Percentiles rank a stretch among this genome's conserved stretches.
Conservation (phyloP, 2,113 vertebrate genomes). For the Thunnus maccoyii region DNA sequence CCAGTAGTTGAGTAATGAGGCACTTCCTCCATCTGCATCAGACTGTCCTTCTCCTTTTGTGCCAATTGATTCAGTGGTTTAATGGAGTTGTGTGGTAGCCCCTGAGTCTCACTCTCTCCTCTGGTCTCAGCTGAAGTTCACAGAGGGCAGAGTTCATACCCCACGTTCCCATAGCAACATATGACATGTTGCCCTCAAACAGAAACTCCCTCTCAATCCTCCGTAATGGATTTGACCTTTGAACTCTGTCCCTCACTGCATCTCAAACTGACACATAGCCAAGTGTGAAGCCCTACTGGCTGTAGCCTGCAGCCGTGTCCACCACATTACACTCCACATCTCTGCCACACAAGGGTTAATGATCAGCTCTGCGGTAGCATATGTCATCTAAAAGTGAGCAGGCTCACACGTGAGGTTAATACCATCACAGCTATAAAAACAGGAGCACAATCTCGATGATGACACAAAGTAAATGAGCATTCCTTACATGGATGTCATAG, state of each 20-base stretch:
- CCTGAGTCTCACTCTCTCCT: conserved; percentile 58
- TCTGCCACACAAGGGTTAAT: conserved; percentile 47
- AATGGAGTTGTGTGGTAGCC: conserved; percentile 61
- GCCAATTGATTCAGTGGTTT: conserved; percentile 65
- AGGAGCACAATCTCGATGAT: background rate
- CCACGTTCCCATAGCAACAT: conserved; percentile 83
- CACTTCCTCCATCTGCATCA: conserved; percentile 30
- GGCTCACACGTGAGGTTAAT: conserved; percentile 20
- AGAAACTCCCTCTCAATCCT: conserved; percentile 79
- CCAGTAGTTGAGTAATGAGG: conserved; percentile 45
- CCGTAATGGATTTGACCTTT: conserved; percentile 85
- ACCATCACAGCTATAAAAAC: background rate
- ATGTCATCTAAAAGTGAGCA: conserved; percentile 46
- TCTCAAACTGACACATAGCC: conserved; percentile 70
- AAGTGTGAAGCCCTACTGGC: conserved; percentile 65
- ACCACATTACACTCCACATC: conserved; percentile 31
- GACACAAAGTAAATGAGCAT: conserved; percentile 17
- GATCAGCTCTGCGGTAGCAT: conserved; percentile 52
- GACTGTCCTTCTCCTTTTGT: conserved; percentile 27
- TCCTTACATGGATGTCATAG: conserved; percentile 22
- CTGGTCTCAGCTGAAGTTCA: conserved; percentile 74
- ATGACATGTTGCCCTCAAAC: conserved; percentile 73
- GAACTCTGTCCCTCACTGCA: conserved; percentile 72
- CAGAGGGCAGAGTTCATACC: conserved; percentile 77
- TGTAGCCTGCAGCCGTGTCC: conserved; percentile 61